Base-by-base conservation (phyloP, 1,140 invertebrate genomes). In the Dreissena polymorpha region DNA sequence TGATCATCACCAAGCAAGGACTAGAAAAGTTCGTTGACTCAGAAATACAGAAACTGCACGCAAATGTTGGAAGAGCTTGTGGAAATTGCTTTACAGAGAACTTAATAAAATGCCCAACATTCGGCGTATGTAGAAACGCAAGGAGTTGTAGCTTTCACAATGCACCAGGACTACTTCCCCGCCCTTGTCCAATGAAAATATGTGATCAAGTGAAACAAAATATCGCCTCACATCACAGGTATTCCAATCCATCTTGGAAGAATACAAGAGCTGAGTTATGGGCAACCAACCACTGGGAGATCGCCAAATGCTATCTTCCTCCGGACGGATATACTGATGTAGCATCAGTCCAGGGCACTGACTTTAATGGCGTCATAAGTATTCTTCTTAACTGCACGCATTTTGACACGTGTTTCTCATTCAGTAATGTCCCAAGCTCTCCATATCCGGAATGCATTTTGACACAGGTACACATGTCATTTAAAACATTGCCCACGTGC, bases 331-430 rank as follows among this genome's bases (percentile, higher is more conserved):
- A 70, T 50, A 21, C 29, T 39, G 39, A 39, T 49, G 25, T 29
- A 18, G 49, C 10, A 14, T n/a, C 18, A 39, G 49, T 39, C 7
- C 25, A 27, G 12, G 68, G 39, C 21, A 70, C 68, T 39, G 68
- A 70, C 29, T 70, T 70, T 10, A 70, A 70, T 39, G 68, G 68
- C n/a, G 49, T 70, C 10, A 49, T 70, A 27, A 70, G 68, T 49
- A 27, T 70, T 21, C 14, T 39, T n/a, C 8, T 18, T 21, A 70
- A 70, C 68, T 49, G 49, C 16, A 50, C 16, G 21, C 25, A 18
- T 39, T 70, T 70, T 70, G n/a, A 70, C 13, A 21, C 25, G 49
- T 60, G 21, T 60, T 60, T 60, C 21, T n/a, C 57, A 2, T 39
- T 39, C 39, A 39, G 39, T 39, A 39, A 5, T 39, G 39, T 8